Evolutionary conservation across 2,797 vertebrate species (phyloP).

Genomic region (Enteromius argenteus): DNA sequence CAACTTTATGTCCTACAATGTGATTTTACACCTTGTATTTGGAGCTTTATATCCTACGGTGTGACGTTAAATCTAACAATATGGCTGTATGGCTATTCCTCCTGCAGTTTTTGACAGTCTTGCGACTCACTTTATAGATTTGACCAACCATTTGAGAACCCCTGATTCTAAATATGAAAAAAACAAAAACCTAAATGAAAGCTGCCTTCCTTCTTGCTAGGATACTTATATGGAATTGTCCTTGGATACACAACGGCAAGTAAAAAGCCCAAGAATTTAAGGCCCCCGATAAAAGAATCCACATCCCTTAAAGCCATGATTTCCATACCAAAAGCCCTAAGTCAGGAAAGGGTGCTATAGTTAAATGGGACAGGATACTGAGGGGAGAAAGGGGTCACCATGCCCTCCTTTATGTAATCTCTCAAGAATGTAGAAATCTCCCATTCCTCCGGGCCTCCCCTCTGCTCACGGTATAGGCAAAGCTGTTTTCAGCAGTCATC

Average conservation of each 20-base stretch:
- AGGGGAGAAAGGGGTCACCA: slow-evolving; percentile 67
- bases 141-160: neutral
- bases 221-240: slow-evolving; percentile 50
- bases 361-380: slow-evolving; percentile 62
- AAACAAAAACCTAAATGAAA: neutral
- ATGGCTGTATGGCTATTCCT: neutral
- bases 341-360: slow-evolving; percentile 62
- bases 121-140: neutral
- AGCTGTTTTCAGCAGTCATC: slow-evolving; percentile 43
- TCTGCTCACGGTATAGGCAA: slow-evolving; percentile 54
- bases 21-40: neutral
- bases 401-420: slow-evolving; percentile 74
- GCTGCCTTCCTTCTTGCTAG: neutral
- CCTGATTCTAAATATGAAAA: neutral
- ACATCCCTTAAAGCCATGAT: slow-evolving; percentile 61
- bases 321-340: slow-evolving; percentile 69
- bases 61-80: neutral
- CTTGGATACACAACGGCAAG: slow-evolving; percentile 59
- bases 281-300: slow-evolving; percentile 55
- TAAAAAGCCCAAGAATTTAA: slow-evolving; percentile 62
- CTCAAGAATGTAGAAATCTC: slow-evolving; percentile 74
- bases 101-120: neutral
- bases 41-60: neutral
- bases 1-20: neutral
- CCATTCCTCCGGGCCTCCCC: slow-evolving; percentile 1